Evolutionary conservation across 2,888 invertebrate genomes (phyloP).

Genomic region (Drosophila kanekoi): DNA sequence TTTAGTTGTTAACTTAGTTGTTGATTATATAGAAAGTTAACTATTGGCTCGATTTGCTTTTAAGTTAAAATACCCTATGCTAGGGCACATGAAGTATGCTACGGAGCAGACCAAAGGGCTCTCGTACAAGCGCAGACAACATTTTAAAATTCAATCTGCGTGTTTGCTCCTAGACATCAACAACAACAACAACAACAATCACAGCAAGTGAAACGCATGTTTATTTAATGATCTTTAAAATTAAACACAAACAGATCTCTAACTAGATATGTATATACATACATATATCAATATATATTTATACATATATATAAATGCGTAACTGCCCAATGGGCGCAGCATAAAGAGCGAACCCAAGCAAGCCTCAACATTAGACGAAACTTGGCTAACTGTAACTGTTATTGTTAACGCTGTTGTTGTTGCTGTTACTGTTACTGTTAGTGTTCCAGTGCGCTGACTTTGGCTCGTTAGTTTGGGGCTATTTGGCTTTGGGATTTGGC

Average conservation of each 20-base stretch:
- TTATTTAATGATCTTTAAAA: conserved; percentile 48
- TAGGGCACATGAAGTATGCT: background rate
- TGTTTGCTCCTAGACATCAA: conserved; percentile 27
- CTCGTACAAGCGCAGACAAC: background rate
- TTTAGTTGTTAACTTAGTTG: no score
- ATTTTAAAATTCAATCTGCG: conserved; percentile 64
- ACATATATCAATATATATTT: no score
- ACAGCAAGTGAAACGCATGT: conserved; percentile 35
- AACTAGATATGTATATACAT: conserved; percentile 3
- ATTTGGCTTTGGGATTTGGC: conserved; percentile 72
- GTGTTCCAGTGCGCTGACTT: conserved; percentile 75
- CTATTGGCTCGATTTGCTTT: fast-evolving
- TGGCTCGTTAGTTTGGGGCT: conserved; percentile 74
- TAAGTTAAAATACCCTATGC: no score
- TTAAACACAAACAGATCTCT: conserved; percentile 23
- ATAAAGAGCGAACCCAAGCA: background rate
- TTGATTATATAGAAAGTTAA: no score
- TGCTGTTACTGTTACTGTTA: conserved; percentile 29
- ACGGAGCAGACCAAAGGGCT: conserved; percentile 36
- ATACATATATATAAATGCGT: background rate
- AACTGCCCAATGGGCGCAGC: conserved; percentile 13
- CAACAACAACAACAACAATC: conserved; percentile 3
- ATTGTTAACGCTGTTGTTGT: conserved; percentile 18
- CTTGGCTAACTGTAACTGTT: conserved; percentile 62
- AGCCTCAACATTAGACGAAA: conserved; percentile 36